Conservation (phyloP, 1,140 invertebrate species). For the Caenorhabditis brenneri region DNA sequence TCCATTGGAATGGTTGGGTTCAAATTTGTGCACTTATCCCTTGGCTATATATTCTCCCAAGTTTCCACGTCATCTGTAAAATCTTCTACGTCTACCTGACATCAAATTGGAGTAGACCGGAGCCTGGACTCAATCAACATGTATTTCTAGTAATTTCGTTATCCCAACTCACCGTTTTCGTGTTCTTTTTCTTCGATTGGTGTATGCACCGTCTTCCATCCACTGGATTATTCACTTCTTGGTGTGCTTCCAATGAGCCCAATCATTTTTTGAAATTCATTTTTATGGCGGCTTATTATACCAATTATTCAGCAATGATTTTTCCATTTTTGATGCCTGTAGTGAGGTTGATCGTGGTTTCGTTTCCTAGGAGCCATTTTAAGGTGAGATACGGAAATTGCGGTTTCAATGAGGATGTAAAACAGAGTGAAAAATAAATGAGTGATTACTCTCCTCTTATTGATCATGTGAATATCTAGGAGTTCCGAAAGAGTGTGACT, state of each 20-base stretch:
- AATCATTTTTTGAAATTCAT: not conserved
- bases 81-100: not conserved
- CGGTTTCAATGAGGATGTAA: not conserved
- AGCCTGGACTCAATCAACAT: not conserved
- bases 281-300: not conserved
- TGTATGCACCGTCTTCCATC: not conserved
- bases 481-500: too few species aligned
- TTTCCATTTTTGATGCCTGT: slow-evolving; percentile 9
- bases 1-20: not conserved
- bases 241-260: not conserved
- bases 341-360: not conserved
- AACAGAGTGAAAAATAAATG: too few species aligned
- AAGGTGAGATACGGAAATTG: not conserved
- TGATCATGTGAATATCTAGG: too few species aligned
- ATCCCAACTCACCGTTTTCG: slow-evolving; percentile 4
- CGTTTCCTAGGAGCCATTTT: not conserved
- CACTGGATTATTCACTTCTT: not conserved
- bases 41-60: not conserved
- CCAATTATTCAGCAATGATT: not conserved
- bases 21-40: not conserved
- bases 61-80: slow-evolving; percentile 3
- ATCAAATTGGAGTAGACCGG: not conserved
- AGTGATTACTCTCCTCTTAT: too few species aligned
- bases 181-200: not conserved
- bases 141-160: slow-evolving; percentile 2